Evolutionary conservation across 2,888 invertebrate species (phyloP), one percentile per base, ranked within the genome.

Genomic region (Pandemis cinnamomeana): DNA sequence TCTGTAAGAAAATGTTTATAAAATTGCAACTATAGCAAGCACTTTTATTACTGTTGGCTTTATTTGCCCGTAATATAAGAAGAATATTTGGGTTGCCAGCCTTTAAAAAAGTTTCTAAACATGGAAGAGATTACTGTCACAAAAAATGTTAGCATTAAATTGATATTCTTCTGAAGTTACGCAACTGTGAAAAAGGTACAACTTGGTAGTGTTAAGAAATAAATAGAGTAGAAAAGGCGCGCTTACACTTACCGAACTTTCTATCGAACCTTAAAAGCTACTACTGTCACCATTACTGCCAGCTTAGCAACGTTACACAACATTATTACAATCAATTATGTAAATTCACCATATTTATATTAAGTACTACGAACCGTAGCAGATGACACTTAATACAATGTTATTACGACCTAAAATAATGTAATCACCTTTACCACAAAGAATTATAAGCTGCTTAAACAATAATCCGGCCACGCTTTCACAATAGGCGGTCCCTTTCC

Each of bases 401-500:
- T 75, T 74, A 75, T 76, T 68, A 76, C 44, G 66, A 75, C 71
- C 69, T 62, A 71, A 61, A 71, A 73, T 79, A 82, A 84, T 77
- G 71, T 79, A 82, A 84, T 77, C 80, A 82, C 77, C 79, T 77
- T 78, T 80, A 58, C 79, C 83, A 83, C 83, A 82, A 87, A 85
- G 83, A 83, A 84, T 84, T 84, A 84, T 88, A 89, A 89, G 87
- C 86, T 68, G 89, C 87, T 89, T 85, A 88, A 77, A 80, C 78
- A 84, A 82, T 85, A 86, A 87, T 86, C 85, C 84, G 75, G 86
- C 87, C 87, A 80, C 87, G 83, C 82, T 82, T 84, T 85, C 83
- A 87, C 84, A 85, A 87, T 78, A 76, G 48, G 70, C 72, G 74
- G 61, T 82, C 82, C 66, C 77, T 77, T 67, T 85, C 78, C 6